Conservation (phyloP, 2,888 invertebrate genomes). For the Nomada ferruginata region DNA sequence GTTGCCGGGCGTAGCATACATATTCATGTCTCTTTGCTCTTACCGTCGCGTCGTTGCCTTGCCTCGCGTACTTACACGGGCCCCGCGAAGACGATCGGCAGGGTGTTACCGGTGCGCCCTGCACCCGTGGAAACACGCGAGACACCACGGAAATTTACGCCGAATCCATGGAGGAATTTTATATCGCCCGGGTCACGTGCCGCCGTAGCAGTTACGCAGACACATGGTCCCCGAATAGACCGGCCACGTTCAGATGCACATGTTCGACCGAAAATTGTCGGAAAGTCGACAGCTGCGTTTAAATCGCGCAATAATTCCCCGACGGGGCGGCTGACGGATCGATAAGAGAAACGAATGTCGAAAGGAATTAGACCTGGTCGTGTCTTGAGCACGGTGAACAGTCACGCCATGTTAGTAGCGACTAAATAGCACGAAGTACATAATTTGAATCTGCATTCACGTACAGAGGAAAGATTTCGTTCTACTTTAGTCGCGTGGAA, state of each 20-base stretch:
- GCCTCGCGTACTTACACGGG: slow-evolving; percentile 35
- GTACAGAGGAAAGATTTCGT: not conserved
- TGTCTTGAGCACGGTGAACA: slow-evolving; percentile 17
- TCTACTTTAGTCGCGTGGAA: not conserved
- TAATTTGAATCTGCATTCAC: slow-evolving; percentile 9
- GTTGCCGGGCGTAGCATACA: slow-evolving; percentile 72
- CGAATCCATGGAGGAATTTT: slow-evolving; percentile 58
- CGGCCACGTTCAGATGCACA: not conserved
- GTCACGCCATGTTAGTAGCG: slow-evolving; percentile 5
- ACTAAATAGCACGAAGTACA: not conserved
- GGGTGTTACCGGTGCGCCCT: slow-evolving; percentile 44
- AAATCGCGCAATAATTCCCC: slow-evolving; percentile 18
- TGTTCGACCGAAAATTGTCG: slow-evolving; percentile 33
- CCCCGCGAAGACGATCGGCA: slow-evolving; percentile 54
- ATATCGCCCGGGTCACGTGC: slow-evolving; percentile 57
- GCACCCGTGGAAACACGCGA: slow-evolving; percentile 64
- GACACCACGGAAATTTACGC: slow-evolving; percentile 64
- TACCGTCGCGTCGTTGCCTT: slow-evolving; percentile 34
- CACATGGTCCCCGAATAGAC: slow-evolving; percentile 3
- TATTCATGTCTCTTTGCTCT: slow-evolving; percentile 75
- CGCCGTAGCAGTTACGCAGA: not conserved
- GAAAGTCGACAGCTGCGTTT: slow-evolving; percentile 48
- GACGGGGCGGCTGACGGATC: slow-evolving; percentile 19
- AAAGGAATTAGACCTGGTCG: slow-evolving; percentile 30
- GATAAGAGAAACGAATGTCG: slow-evolving; percentile 43